Evolutionary conservation across 2,797 vertebrate species (phyloP).

Genomic region (Eulemur rubriventer): DNA sequence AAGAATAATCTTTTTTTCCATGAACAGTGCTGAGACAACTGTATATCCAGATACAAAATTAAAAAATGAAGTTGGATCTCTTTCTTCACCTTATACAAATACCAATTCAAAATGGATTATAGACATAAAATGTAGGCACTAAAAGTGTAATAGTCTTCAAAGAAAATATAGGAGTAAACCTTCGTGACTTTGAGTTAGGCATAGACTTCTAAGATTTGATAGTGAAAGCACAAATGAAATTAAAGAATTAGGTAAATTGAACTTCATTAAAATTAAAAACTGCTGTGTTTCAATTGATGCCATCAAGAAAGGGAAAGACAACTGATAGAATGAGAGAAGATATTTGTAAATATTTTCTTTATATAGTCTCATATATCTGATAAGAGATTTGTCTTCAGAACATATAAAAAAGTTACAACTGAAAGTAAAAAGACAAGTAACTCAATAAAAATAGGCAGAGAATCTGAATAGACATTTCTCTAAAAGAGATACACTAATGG

Average conservation of each 20-base stretch:
- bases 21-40: background rate
- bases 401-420: too few relatives aligned
- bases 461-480: too few relatives aligned
- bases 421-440: too few relatives aligned
- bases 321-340: too few relatives aligned
- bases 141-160: background rate
- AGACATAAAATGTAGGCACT: background rate
- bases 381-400: too few relatives aligned
- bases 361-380: too few relatives aligned
- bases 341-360: too few relatives aligned
- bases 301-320: background rate
- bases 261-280: background rate
- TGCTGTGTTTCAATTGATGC: background rate
- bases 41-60: background rate
- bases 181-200: background rate
- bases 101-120: background rate
- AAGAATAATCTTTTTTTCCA: background rate
- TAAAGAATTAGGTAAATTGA: too few relatives aligned
- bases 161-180: background rate
- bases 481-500: too few relatives aligned
- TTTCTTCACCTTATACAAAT: background rate
- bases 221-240: background rate
- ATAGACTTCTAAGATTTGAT: background rate
- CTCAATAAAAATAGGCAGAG: too few relatives aligned
- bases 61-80: background rate